Base-by-base conservation (phyloP, 2,888 invertebrate species). In the Clunio marinus region DNA sequence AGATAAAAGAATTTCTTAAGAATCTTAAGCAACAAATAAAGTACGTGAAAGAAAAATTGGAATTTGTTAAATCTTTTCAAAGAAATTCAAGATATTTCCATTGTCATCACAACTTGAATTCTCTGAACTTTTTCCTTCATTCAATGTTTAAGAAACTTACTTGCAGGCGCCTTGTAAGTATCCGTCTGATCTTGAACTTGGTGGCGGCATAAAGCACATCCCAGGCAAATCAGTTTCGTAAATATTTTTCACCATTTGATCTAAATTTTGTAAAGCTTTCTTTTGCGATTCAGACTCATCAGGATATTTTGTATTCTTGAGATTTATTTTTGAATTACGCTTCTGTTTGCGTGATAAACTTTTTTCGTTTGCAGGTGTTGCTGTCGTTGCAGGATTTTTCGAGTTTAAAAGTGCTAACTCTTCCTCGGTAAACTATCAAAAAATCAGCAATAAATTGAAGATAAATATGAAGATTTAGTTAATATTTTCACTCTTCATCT, bases 311-410 rank as follows among this genome's bases (percentile, higher is more conserved):
- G 74, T 0, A 76, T 76, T 70, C 77, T 78, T 10, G 77, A 74
- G 22, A 74, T 75, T 15, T 75, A 74, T 71, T 78, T 78, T 1
- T 75, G 51, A 17, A 5, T 27, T 57, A 13, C 74, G 75, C 45
- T 76, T 73, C 60, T 73, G 71, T 41, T 74, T 65, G 3, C 75
- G 74, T 67, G 75, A 72, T 22, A 74, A 75, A 24, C 69, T 70
- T 27, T 71, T 70, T 8, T 70, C 73, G 24, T 75, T 70, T 7
- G 72, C 71, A 2, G 78, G 75, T 1, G 83, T 83, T 2, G 83
- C 83, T 0, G 84, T 83, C 65, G 81, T 78, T 0, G 82, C 78
- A 1, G 80, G 79, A 0, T 74, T 76, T 32, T 70, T 25, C 35
- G 75, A 75, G 60, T 77, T 77, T 75, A 78, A 76, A 15, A 74